These are phyloP conservation scores for Coenonympha arcania DNA, from an alignment of 2,888 invertebrate species.

Conservation along the genomic window DNA sequence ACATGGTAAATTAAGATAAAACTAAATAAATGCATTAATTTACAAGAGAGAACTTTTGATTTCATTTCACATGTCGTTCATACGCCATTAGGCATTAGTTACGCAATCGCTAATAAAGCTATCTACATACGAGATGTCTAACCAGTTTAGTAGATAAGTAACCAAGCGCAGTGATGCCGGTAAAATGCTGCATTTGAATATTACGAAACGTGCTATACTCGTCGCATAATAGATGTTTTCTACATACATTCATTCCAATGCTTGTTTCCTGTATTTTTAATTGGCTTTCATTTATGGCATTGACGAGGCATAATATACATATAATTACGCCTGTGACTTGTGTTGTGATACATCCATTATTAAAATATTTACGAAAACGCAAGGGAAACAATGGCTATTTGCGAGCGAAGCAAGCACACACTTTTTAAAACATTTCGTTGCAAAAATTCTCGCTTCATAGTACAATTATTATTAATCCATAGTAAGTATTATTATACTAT, in stretches of 20 bases:
- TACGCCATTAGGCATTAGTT: slow-evolving; percentile 1
- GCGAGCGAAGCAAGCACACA: too few species aligned
- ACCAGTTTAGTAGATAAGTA: slow-evolving; percentile 5
- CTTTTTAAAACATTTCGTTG: too few species aligned
- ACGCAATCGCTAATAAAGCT: slow-evolving; percentile 3
- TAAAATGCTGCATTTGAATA: slow-evolving; percentile 22
- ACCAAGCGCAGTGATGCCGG: neutral
- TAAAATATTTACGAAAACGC: too few species aligned
- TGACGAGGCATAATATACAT: neutral
- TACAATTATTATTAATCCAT: too few species aligned
- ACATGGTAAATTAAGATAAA: neutral
- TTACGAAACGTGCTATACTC: slow-evolving; percentile 16
- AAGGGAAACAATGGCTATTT: too few species aligned
- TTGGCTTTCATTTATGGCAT: neutral
- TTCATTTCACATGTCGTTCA: slow-evolving; percentile 1
- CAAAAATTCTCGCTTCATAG: too few species aligned
- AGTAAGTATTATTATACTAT: too few species aligned
- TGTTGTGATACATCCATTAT: too few species aligned
- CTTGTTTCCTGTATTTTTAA: slow-evolving; percentile 3
- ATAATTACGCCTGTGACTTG: too few species aligned
- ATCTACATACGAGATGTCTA: neutral
- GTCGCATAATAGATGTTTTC: slow-evolving; percentile 4
- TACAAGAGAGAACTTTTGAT: slow-evolving; percentile 8
- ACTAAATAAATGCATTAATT: neutral
- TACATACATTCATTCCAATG: neutral